Evolutionary conservation across 2,113 vertebrate species (phyloP).

Genomic region (Rhagologus leucostigma): DNA sequence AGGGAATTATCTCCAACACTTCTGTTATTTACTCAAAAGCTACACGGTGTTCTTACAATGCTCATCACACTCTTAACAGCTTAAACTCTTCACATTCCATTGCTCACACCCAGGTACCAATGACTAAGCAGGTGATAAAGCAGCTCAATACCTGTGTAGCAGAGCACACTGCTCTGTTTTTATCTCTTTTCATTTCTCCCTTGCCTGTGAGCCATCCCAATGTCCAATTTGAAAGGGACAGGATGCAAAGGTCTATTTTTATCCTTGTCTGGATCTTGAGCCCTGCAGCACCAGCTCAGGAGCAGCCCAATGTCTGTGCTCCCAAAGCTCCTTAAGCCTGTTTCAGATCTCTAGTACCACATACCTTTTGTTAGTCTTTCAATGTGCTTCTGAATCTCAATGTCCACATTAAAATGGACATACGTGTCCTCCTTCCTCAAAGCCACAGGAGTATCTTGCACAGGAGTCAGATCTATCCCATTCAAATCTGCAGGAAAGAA

Average conservation of each 20-base stretch:
- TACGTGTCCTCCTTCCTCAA: slow-evolving; percentile 92
- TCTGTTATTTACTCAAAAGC: neutral
- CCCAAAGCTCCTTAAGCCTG: neutral
- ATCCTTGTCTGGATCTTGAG: neutral
- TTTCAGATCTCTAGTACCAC: neutral
- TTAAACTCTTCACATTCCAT: neutral
- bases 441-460: slow-evolving; percentile 94
- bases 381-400: slow-evolving; percentile 96
- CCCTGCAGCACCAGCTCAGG: neutral
- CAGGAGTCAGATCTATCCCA: slow-evolving; percentile 90
- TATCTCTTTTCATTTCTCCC: neutral
- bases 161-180: neutral
- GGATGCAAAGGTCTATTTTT: neutral
- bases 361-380: slow-evolving; percentile 96
- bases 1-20: neutral
- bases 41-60: accelerated
- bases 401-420: slow-evolving; percentile 91
- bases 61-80: neutral
- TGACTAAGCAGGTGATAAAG: neutral
- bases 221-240: neutral
- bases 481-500: slow-evolving; percentile 82
- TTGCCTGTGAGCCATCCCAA: neutral
- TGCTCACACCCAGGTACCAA: neutral
- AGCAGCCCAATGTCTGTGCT: neutral
- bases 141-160: neutral